Evolutionary conservation across 2,113 vertebrate species (phyloP).

Genomic region (Eupsittula cactorum): DNA sequence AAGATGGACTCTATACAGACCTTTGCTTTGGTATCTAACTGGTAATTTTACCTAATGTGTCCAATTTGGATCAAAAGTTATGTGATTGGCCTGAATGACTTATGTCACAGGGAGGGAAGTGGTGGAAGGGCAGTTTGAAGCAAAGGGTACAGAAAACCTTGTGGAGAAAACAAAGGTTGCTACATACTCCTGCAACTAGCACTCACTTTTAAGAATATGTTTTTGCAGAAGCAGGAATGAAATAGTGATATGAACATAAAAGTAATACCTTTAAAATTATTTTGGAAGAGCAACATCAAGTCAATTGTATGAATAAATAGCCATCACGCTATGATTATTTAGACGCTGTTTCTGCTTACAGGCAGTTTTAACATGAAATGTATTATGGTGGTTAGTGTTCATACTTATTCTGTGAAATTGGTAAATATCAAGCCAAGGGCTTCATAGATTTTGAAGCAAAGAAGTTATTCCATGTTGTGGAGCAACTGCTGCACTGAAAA

Average conservation of each 20-base stretch:
- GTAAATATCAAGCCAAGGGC: neutral
- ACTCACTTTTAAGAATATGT: neutral
- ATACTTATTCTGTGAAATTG: neutral
- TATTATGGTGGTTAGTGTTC: neutral
- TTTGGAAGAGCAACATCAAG: neutral
- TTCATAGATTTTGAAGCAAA: neutral
- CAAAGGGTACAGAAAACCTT: neutral
- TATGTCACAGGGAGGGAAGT: neutral
- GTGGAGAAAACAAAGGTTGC: neutral
- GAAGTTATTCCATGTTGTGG: neutral
- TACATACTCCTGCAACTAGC: neutral
- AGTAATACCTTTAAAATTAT: neutral
- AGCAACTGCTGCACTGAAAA: neutral
- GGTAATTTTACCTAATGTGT: neutral
- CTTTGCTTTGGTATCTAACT: neutral
- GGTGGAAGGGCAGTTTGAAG: neutral
- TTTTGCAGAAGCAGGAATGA: neutral
- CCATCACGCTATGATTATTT: neutral
- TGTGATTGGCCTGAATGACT: neutral
- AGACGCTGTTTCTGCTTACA: neutral
- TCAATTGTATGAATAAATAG: neutral
- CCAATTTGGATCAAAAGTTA: neutral
- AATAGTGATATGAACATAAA: neutral
- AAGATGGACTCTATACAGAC: neutral
- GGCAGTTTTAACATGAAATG: neutral